phyloP scores from a whole-genome alignment of 2,113 vertebrate genomes.

The Oryzias javanicus region DNA sequence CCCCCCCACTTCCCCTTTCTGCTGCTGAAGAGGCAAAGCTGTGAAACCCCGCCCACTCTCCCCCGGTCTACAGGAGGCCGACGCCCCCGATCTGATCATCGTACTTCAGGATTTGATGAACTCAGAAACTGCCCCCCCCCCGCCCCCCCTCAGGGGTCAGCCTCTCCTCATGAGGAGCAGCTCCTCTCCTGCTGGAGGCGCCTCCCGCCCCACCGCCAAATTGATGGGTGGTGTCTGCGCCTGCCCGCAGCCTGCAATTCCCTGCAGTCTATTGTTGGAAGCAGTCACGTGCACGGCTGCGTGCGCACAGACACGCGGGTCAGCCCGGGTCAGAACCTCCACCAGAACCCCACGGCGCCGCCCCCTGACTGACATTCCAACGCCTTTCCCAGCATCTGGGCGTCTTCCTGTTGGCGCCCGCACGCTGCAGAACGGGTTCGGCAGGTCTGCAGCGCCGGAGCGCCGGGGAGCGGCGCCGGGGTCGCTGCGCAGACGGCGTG shows the following conservation, averaged over 20 bases:
- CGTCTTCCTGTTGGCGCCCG: constrained; percentile 62
- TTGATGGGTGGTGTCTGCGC: constrained; percentile 80
- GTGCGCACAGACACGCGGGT: constrained; percentile 39
- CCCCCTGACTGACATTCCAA: constrained; percentile 42
- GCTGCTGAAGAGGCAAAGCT: constrained; percentile 60
- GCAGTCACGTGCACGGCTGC: constrained; percentile 58
- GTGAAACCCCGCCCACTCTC: constrained; percentile 47
- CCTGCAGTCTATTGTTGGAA: constrained; percentile 76
- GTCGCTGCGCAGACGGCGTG: constrained; percentile 41
- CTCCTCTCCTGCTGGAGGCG: constrained; percentile 18
- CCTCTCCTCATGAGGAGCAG: too few species aligned
- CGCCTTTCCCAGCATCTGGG: constrained; percentile 60
- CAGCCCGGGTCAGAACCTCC: constrained; percentile 41
- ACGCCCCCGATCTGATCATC: too few species aligned
- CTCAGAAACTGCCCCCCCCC: too few species aligned
- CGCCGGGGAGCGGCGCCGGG: constrained; percentile 47
- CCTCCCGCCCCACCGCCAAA: constrained; percentile 77
- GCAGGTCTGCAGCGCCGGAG: constrained; percentile 71
- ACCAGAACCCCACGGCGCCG: not conserved
- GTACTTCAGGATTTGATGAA: too few species aligned
- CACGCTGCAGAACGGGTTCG: constrained; percentile 72
- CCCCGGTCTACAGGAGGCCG: too few species aligned
- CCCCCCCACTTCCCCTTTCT: constrained; percentile 73
- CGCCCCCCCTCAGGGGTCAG: too few species aligned
- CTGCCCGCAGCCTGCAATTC: constrained; percentile 78